Percentiles rank a stretch among this genome's conserved stretches.
Evolutionary conservation across 2,888 invertebrate genomes (phyloP).

Genomic region (Monochamus alternatus): DNA sequence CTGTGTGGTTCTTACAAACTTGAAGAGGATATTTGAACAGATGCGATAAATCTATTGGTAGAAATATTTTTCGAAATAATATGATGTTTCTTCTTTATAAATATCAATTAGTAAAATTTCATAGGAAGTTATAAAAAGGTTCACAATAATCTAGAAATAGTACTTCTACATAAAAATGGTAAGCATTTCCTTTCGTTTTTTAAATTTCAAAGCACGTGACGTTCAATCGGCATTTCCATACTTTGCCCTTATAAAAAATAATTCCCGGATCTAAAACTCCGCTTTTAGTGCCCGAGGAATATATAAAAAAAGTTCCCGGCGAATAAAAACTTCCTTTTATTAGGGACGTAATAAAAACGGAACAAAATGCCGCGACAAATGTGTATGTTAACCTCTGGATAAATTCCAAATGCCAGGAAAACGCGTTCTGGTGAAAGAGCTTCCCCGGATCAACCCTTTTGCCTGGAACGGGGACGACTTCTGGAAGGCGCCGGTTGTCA

Average conservation of each 20-base stretch:
- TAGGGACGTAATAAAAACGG: constrained; percentile 3
- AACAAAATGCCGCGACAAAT: constrained; percentile 18
- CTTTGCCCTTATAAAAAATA: not conserved
- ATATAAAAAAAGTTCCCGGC: not conserved
- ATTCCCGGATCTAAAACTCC: not conserved
- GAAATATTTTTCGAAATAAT: too few species aligned
- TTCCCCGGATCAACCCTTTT: constrained; percentile 16
- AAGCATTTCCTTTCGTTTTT: too few species aligned
- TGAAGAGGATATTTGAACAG: too few species aligned
- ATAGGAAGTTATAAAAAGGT: too few species aligned
- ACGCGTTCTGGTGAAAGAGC: constrained; percentile 20
- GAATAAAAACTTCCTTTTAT: constrained; percentile 1
- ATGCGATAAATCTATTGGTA: too few species aligned
- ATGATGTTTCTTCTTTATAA: too few species aligned
- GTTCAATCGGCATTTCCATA: too few species aligned
- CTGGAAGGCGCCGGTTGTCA: constrained; percentile 13
- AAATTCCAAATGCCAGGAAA: constrained; percentile 20
- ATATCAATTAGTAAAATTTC: too few species aligned
- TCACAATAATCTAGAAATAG: too few species aligned
- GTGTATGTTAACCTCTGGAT: constrained; percentile 32
- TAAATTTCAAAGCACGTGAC: too few species aligned
- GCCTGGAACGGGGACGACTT: not conserved
- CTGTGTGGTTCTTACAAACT: too few species aligned
- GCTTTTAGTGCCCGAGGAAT: constrained; percentile 7
- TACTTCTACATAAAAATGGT: too few species aligned